Base-by-base conservation (phyloP, 1,140 invertebrate species). In the Gyrodactylus bullatarudis region DNA sequence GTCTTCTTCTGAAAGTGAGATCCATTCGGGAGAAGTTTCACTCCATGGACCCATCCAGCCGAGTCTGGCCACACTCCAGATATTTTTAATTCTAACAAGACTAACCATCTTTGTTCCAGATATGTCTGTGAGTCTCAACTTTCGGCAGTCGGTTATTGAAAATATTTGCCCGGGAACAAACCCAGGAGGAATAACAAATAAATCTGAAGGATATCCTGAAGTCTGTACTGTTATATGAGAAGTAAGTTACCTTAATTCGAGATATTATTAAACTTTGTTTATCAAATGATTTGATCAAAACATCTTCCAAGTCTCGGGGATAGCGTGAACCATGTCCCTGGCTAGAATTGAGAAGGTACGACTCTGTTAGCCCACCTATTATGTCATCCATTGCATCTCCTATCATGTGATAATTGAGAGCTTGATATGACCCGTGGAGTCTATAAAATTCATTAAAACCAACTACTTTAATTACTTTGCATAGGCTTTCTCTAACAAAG, bases 401-500 rank as follows among this genome's bases (percentile, higher is more conserved):
- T 2, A 85, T 76, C 72, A 84, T 84, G 0, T 84, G 85, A 0
- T 84, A 84, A 71, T 23, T 24, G 8, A 71, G 22, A 21, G 23
- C 26, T 81, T 80, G 8, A 85, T 76, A 73, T 83, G 84, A 0
- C 85, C 84, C 69, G 8, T 54, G 34, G 34, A 54, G 34, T 54
- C 34, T 54, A 54, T 54, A 54, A 54, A 54, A 54, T 54, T 54
- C 8, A 54, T 54, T 54, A 16, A 16, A n/a, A 71, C 20, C 22
- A 71, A n/a, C 1, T 25, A 71, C 24, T 71, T n/a, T n/a, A n/a
- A n/a, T n/a, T 16, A 86, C 85, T 87, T 87, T 70, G 87, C 86
- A 78, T 87, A 87, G 23, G 86, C 87, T 80, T 87, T 87, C 79
- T 88, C 87, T 8, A 88, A 78, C 1, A 87, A 78, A 1, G 86